Conservation (phyloP, 1,140 invertebrate genomes). For the Aphidius ervi region DNA sequence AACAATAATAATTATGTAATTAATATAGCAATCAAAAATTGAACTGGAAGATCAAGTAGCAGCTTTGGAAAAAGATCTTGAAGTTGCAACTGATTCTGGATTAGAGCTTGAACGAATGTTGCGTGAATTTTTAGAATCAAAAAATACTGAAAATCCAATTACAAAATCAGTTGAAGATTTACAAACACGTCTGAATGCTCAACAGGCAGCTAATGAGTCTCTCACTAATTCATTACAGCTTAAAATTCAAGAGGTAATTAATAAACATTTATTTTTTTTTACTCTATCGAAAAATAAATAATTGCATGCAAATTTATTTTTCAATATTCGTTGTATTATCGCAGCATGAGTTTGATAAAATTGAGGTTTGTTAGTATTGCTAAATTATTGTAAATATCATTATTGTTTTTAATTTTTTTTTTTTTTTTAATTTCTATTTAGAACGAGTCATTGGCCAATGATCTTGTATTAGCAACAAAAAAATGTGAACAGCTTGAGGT, state of each 20-base stretch:
- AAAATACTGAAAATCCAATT: conserved; percentile 58
- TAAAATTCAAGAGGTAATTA: conserved; percentile 52
- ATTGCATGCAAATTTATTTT: conserved; percentile 12
- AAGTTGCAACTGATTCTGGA: conserved; percentile 62
- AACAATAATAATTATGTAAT: not conserved
- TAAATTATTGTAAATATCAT: conserved; percentile 2
- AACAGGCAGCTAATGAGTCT: conserved; percentile 54
- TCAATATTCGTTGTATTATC: conserved; percentile 22
- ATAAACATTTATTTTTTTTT: conserved; percentile 5
- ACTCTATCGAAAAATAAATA: conserved; percentile 7
- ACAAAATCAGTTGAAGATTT: conserved; percentile 61
- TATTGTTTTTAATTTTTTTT: not conserved
- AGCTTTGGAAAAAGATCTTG: conserved; percentile 60
- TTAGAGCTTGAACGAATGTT: conserved; percentile 64
- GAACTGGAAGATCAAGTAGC: conserved; percentile 59
- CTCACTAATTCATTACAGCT: conserved; percentile 47
- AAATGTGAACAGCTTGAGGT: conserved; percentile 39
- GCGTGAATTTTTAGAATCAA: conserved; percentile 59
- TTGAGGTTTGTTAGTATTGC: conserved; percentile 34
- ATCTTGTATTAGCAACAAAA: conserved; percentile 31
- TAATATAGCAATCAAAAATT: conserved; percentile 42
- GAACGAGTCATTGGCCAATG: conserved; percentile 43
- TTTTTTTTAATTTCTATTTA: conserved; percentile 29
- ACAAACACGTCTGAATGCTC: conserved; percentile 59
- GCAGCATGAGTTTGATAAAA: conserved; percentile 43